These are phyloP conservation scores for Falco peregrinus DNA, from an alignment of 2,797 vertebrate genomes.

Conservation along the genomic window DNA sequence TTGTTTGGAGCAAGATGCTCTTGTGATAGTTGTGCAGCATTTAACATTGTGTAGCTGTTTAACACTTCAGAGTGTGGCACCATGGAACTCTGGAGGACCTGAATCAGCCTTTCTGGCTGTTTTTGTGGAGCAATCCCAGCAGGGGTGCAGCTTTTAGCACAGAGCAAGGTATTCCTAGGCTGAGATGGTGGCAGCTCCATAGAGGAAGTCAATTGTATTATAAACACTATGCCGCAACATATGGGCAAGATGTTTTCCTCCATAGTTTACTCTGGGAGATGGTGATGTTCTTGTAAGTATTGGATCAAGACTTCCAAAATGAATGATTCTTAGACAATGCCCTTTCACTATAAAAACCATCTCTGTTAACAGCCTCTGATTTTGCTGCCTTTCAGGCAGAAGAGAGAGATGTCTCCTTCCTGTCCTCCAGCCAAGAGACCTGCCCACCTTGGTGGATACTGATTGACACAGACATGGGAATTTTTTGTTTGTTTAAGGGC, in stretches of 20 bases:
- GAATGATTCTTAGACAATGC: background rate
- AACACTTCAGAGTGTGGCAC: background rate
- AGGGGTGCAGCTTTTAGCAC: background rate
- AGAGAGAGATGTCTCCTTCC: background rate
- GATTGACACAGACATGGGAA: background rate
- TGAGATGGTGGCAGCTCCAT: background rate
- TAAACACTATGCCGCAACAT: background rate
- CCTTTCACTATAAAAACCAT: background rate
- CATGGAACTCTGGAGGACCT: background rate
- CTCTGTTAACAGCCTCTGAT: background rate
- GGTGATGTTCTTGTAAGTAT: background rate
- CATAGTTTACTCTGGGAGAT: background rate
- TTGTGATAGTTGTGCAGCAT: background rate
- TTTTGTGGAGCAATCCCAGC: background rate
- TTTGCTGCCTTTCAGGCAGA: background rate
- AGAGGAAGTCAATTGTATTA: background rate
- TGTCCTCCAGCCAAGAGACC: background rate
- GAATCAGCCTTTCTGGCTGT: background rate
- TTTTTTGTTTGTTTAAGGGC: background rate
- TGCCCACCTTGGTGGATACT: background rate
- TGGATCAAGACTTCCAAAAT: background rate
- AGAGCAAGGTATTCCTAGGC: background rate
- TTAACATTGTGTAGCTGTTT: background rate
- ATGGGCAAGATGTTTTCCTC: background rate
- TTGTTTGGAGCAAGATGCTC: background rate